A percentile compares a stretch with the other conserved stretches of the same genome.
These are phyloP conservation scores for Stichodactyla mertensii DNA, from an alignment of 64 coral and sea anemone species.

Conservation along the genomic window DNA sequence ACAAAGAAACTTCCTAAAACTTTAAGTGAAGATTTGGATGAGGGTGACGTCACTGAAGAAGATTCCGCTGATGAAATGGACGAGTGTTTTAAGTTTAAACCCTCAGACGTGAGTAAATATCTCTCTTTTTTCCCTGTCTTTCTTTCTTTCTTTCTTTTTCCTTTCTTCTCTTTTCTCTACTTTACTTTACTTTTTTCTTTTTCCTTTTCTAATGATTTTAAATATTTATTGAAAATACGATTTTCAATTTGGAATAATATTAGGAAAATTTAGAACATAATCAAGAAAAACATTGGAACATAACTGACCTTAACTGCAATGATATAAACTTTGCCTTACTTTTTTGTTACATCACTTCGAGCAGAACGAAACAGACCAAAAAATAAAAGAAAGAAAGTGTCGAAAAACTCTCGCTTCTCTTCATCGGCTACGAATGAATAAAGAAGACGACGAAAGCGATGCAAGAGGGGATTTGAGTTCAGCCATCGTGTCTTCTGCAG, in stretches of 20 bases:
- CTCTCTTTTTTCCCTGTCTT: too few species aligned
- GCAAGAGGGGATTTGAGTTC: conserved; percentile 74
- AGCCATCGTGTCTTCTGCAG: conserved; percentile 61
- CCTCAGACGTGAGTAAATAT: conserved; percentile 41
- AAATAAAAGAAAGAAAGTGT: conserved; percentile 62
- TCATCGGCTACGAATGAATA: conserved; percentile 60
- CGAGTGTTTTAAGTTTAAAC: conserved; percentile 68
- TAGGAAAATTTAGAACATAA: too few species aligned
- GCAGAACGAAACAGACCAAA: conserved; percentile 50
- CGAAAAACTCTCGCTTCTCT: conserved; percentile 48
- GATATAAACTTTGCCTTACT: background rate
- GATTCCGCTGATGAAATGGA: conserved; percentile 85
- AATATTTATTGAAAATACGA: too few species aligned
- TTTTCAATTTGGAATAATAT: too few species aligned
- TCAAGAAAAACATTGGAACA: too few species aligned
- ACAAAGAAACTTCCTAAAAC: conserved; percentile 65
- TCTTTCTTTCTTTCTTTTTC: too few species aligned
- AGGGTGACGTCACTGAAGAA: conserved; percentile 83
- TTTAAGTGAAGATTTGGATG: conserved; percentile 52
- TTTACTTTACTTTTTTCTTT: too few species aligned
- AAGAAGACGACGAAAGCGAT: conserved; percentile 78
- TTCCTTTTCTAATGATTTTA: too few species aligned
- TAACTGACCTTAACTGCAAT: too few species aligned
- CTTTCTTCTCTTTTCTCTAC: too few species aligned
- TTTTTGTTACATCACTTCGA: background rate